A percentile compares a stretch with the other conserved stretches of the same genome.
phyloP scores from a whole-genome alignment of 2,113 vertebrate species.

The Neolamprologus modestus region DNA sequence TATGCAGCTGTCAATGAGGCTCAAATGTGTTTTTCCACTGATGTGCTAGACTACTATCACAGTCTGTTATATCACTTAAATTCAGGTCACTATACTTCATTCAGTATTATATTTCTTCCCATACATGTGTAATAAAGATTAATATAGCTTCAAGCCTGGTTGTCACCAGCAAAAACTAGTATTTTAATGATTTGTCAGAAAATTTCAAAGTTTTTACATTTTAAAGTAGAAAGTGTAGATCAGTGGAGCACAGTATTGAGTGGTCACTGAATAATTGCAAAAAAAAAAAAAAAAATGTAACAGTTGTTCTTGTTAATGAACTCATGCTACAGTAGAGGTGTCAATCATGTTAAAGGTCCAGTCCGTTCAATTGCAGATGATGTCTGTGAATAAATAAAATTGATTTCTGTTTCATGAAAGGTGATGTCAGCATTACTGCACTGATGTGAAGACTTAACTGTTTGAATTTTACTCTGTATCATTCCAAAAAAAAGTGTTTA shows the following conservation, averaged over 20 bases:
- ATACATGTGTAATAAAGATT: neutral
- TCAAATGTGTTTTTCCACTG: neutral
- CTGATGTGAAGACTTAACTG: neutral
- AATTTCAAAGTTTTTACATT: neutral
- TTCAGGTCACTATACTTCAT: neutral
- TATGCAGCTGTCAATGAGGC: neutral
- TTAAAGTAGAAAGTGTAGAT: neutral
- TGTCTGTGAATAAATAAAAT: neutral
- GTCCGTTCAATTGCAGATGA: neutral
- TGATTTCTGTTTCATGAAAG: neutral
- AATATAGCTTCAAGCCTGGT: neutral
- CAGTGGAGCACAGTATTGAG: neutral
- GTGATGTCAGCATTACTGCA: neutral
- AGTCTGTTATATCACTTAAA: neutral
- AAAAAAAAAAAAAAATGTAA: neutral
- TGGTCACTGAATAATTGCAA: neutral
- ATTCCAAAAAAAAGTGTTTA: neutral
- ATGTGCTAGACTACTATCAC: neutral
- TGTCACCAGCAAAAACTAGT: neutral
- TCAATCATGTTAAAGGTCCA: neutral
- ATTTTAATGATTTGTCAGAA: neutral
- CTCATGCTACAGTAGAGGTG: neutral
- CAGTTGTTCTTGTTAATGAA: neutral
- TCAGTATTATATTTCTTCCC: neutral
- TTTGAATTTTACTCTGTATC: neutral